Evolutionary conservation across 2,888 invertebrate genomes (phyloP).

Genomic region (Heliconius sara): DNA sequence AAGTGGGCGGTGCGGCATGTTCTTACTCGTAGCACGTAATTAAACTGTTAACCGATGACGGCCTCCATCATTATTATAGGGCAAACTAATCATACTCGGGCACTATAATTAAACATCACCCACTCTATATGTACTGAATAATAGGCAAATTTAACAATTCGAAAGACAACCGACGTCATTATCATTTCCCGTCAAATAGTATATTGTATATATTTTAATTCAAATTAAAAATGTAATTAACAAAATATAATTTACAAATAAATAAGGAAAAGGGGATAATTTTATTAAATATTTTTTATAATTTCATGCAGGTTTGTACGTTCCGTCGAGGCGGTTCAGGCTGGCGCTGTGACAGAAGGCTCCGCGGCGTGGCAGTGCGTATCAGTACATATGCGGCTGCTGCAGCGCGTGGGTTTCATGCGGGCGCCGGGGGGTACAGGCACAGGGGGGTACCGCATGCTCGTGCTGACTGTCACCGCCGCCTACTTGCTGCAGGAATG

Average conservation of each 20-base stretch:
- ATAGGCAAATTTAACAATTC: not conserved
- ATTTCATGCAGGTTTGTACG: not conserved
- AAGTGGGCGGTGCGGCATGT: slow-evolving; percentile 13
- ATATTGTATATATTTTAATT: not conserved
- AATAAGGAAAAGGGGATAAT: not conserved
- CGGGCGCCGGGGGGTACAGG: slow-evolving; percentile 44
- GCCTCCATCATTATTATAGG: slow-evolving; percentile 24
- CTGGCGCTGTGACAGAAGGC: slow-evolving; percentile 5
- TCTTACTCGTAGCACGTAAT: slow-evolving; percentile 26
- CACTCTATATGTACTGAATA: not conserved
- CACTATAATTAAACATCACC: slow-evolving; percentile 17
- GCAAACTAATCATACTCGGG: not conserved
- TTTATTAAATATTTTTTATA: not conserved
- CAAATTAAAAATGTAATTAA: slow-evolving; percentile 12
- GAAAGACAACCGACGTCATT: not conserved
- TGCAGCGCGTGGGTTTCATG: slow-evolving; percentile 43
- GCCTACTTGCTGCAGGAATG: slow-evolving; percentile 62
- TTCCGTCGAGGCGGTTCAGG: not conserved
- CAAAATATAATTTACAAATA: not conserved
- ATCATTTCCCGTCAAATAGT: not conserved
- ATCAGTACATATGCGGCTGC: slow-evolving; percentile 36
- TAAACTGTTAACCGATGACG: slow-evolving; percentile 35
- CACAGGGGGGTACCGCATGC: slow-evolving; percentile 52
- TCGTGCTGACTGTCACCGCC: slow-evolving; percentile 55
- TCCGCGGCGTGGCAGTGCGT: slow-evolving; percentile 35